Conservation (phyloP, 1,140 invertebrate genomes). For the Proales similis region DNA sequence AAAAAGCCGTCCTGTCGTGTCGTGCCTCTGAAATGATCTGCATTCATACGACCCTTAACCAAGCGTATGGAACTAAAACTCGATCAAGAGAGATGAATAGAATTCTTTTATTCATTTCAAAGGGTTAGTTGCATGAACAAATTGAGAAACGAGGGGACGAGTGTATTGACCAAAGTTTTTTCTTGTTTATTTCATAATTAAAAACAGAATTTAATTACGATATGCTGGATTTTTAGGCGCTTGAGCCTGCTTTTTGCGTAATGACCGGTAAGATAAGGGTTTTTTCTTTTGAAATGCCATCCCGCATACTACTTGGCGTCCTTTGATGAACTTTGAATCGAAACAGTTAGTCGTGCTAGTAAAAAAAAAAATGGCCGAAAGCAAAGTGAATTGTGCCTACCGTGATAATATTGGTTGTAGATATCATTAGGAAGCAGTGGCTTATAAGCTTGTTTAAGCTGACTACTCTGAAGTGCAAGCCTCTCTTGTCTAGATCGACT, state of each 20-base stretch:
- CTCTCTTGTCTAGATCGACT: constrained; percentile 5
- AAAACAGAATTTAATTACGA: no score
- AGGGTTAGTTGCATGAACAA: no score
- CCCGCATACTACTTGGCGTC: neutral
- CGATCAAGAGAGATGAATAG: no score
- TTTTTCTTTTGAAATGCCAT: constrained; percentile 1
- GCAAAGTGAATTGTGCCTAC: constrained; percentile 7
- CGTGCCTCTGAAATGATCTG: no score
- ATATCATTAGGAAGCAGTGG: constrained; percentile 28
- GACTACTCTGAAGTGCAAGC: constrained; percentile 3
- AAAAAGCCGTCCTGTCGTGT: no score
- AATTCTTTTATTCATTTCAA: no score
- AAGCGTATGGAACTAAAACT: no score
- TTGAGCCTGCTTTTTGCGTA: constrained; percentile 28
- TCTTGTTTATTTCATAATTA: no score
- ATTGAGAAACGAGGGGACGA: no score
- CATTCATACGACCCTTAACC: no score
- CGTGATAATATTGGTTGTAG: constrained; percentile 28
- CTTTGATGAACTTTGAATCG: constrained; percentile 5
- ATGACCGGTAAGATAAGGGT: constrained; percentile 29
- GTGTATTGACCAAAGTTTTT: no score
- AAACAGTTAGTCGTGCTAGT: neutral
- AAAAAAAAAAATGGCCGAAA: neutral
- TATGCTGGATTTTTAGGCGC: constrained; percentile 8
- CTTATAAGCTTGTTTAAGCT: constrained; percentile 14